These are phyloP conservation scores for Chromoteleia sp. DNA, from an alignment of 2,888 invertebrate genomes.

Conservation along the genomic window DNA sequence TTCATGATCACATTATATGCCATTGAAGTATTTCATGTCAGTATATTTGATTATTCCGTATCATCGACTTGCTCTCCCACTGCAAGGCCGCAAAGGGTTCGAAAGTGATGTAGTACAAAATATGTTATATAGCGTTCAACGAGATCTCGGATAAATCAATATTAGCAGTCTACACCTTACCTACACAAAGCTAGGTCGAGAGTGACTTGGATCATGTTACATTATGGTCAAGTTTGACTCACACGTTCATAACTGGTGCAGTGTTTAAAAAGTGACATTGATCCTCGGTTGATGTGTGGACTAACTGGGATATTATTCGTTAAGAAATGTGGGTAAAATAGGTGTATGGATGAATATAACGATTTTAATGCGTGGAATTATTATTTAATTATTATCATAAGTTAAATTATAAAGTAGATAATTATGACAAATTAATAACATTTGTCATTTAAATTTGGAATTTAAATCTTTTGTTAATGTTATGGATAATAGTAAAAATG, in stretches of 20 bases:
- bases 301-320: neutral
- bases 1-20: conserved; percentile 28
- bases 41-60: conserved; percentile 62
- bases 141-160: conserved; percentile 62
- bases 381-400: neutral
- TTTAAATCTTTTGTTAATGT: too few species aligned
- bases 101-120: conserved; percentile 48
- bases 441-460: too few species aligned
- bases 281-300: conserved; percentile 15
- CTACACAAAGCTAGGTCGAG: conserved; percentile 15
- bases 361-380: neutral
- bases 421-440: too few species aligned
- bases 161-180: conserved; percentile 39
- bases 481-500: too few species aligned
- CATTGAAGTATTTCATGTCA: conserved; percentile 45
- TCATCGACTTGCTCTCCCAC: conserved; percentile 37
- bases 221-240: conserved; percentile 40
- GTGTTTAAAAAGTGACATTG: conserved; percentile 37
- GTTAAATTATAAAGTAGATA: neutral
- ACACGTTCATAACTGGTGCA: conserved; percentile 22
- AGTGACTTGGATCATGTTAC: conserved; percentile 44
- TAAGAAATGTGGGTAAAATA: neutral
- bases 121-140: conserved; percentile 45
- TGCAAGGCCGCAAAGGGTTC: conserved; percentile 54
- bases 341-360: neutral